Conservation (phyloP, 64 coral and sea anemone species). For the Pocillopora verrucosa region DNA sequence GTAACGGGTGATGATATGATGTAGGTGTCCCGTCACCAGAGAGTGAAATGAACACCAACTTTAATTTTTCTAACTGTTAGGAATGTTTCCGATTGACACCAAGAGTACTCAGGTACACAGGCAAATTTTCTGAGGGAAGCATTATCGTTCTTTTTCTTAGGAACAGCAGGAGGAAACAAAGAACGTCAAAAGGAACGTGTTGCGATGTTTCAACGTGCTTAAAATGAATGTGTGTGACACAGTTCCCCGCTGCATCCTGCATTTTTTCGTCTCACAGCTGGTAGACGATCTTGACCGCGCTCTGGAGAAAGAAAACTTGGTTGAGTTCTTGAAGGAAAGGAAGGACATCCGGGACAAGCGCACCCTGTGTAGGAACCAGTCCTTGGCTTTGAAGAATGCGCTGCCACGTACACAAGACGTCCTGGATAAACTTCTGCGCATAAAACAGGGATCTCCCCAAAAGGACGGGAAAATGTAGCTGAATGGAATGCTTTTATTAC, state of each 20-base stretch:
- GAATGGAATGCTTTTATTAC: too few species aligned
- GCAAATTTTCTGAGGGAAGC: too few species aligned
- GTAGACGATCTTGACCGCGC: constrained; percentile 60
- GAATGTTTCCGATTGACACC: too few species aligned
- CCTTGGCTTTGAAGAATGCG: constrained; percentile 28
- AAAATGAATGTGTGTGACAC: constrained; percentile 82
- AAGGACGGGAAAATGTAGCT: not conserved
- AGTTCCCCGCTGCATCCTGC: constrained; percentile 78
- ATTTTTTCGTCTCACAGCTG: constrained; percentile 75
- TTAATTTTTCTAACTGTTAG: too few species aligned
- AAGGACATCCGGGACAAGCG: constrained; percentile 51
- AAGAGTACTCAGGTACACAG: too few species aligned
- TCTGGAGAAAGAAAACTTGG: constrained; percentile 49
- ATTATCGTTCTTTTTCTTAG: constrained; percentile 4
- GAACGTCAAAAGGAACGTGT: constrained; percentile 75
- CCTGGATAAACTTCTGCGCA: constrained; percentile 31
- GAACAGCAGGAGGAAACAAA: constrained; percentile 46
- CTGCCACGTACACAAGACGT: constrained; percentile 50
- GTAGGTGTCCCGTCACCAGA: too few species aligned
- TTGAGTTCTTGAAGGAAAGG: constrained; percentile 64
- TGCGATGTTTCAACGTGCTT: constrained; percentile 72
- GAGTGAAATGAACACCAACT: too few species aligned
- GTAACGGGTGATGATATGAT: too few species aligned
- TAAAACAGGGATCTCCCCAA: not conserved
- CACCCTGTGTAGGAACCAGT: constrained; percentile 2